Base-by-base conservation (phyloP, 1,140 invertebrate genomes). In the Saxidomus purpurata region DNA sequence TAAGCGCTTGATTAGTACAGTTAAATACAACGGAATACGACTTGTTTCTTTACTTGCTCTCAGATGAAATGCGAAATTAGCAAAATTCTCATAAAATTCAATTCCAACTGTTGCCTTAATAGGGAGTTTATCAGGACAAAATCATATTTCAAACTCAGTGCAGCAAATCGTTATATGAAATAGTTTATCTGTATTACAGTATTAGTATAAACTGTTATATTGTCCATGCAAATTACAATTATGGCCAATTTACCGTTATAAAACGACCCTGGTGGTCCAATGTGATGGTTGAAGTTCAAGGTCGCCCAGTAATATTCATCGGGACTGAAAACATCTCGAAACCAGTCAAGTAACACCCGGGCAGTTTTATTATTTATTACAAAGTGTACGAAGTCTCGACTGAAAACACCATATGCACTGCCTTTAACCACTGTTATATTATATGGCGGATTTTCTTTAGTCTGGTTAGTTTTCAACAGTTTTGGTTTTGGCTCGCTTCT, bases 241-340 rank as follows among this genome's bases (percentile, higher is more conserved):
- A n/a, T n/a, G n/a, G n/a, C n/a, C n/a, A n/a, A n/a, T n/a, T n/a
- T 59, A 79, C 80, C 80, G 19, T 63, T 81, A 31, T 85, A 85
- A 52, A 85, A 94, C 28, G 90, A 82, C 9, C 93, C 93, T 55
- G 93, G 93, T 13, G 93, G 52, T 49, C 90, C 38, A 17, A 93
- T 49, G 15, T 92, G 89, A 1, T 85, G 88, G 63, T 94, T 94
- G 67, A 90, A 92, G 47, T 94, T 88, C 22, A 95, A 81, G 9
- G 94, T 94, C 13, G 92, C 83, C 94, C 93, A 94, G 67, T 90
- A 94, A 43, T 91, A 90, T 81, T 94, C 94, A 63, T 95, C 94
- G 6, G 94, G 94, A 90, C 91, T 92, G 40, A 86, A 91, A 8
- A 94, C 92, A 25, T 92, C 91, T 36, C 89, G 47, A 25, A 63